Conservation (phyloP, 2,797 vertebrate species). For the Lophotriccus pileatus region DNA sequence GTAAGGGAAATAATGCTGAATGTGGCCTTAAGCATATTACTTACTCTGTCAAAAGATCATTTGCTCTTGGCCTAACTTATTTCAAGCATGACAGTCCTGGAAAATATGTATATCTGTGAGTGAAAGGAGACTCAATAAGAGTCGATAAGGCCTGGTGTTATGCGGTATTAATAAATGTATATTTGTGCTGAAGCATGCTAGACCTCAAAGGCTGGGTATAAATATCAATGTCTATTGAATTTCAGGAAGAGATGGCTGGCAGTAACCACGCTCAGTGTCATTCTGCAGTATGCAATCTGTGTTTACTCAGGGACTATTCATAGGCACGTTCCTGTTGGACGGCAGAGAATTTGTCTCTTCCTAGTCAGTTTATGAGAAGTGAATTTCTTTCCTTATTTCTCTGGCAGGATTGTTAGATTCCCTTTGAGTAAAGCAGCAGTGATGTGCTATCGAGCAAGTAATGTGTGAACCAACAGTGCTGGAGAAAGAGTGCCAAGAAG, state of each 20-base stretch:
- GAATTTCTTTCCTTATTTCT: background rate
- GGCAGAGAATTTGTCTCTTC: slow-evolving; percentile 54
- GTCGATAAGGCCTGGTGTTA: background rate
- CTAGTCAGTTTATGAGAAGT: slow-evolving; percentile 29
- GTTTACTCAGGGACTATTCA: slow-evolving; percentile 42
- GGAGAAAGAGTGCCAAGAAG: background rate
- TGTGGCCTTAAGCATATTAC: background rate
- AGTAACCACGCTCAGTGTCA: background rate
- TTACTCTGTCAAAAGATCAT: background rate
- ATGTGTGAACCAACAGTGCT: background rate
- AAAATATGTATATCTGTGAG: background rate
- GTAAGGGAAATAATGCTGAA: background rate
- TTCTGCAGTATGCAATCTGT: background rate
- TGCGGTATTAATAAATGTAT: slow-evolving; percentile 5
- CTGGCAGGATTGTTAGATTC: background rate
- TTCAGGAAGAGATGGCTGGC: slow-evolving; percentile 6
- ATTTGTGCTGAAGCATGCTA: slow-evolving; percentile 44
- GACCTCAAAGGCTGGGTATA: slow-evolving; percentile 37
- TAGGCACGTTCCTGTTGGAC: slow-evolving; percentile 6
- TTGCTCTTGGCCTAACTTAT: background rate
- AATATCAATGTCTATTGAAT: slow-evolving; percentile 49
- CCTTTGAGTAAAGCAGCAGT: background rate
- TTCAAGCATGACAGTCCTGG: background rate
- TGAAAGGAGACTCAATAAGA: background rate
- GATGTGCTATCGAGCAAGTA: background rate